Base-by-base conservation (phyloP, 2,888 invertebrate genomes). In the Odontocolon sp. region DNA sequence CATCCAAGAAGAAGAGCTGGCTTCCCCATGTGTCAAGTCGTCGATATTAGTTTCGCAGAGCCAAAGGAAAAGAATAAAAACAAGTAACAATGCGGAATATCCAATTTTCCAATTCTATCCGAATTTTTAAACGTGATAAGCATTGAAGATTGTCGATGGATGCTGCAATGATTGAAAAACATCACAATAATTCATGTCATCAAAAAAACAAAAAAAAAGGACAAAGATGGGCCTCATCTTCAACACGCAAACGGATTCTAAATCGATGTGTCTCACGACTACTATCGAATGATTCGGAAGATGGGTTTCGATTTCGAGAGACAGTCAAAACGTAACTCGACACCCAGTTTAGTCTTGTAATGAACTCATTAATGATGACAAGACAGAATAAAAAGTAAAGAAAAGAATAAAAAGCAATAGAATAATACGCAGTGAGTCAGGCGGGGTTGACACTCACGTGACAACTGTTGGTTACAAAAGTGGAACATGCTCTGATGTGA, bases 21-120 rank as follows among this genome's bases (percentile, higher is more conserved):
- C 83, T 87, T 84, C 80, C 82, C 84, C 82, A 83, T 86, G 84
- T 86, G 83, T 87, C 85, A 83, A 84, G 81, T 81, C 80, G 81
- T 83, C 84, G 81, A 81, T 79, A 77, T 76, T 73, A 66, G 59
- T 47, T 28, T 28, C 74, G 33, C 45, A 56, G 54, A 11, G 56
- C 28, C n/a, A n/a, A 47, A 68, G 21, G 26, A 18, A 3, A 33
- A 4, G 26, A n/a, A 45, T 18, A 9, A 18, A 11, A 21, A 8
- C 31, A n/a, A 23, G 38, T n/a, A 47, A 28, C 3, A 31, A 33
- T 11, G n/a, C n/a, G 16, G 8, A 16, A 52, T 28, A 28, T 16
- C 5, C 38, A 56, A 36, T 26, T 38, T 3, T n/a, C 33, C 3
- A 26, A 5, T 14, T 8, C 23, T n/a, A 36, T 26, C 14, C 11